phyloP scores from a whole-genome alignment of 2,797 vertebrate genomes.

The Tapirus indicus region DNA sequence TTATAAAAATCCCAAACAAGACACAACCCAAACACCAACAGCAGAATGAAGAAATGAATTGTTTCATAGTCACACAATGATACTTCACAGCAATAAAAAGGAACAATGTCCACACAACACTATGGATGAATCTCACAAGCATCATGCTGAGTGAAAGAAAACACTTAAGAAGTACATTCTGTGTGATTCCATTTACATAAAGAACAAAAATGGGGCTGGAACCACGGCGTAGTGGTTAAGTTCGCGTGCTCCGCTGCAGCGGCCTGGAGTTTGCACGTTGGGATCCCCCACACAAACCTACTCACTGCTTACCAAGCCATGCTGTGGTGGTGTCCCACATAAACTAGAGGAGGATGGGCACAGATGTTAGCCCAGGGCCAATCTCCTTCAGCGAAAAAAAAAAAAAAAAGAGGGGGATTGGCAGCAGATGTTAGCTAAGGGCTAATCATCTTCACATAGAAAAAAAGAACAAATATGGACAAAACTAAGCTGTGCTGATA shows the following conservation, averaged over 20 bases:
- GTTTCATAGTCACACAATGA: background rate
- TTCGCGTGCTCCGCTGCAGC: too few relatives aligned
- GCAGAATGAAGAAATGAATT: background rate
- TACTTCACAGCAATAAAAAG: background rate
- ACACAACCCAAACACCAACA: background rate
- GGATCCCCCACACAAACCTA: too few relatives aligned
- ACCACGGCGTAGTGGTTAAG: too few relatives aligned
- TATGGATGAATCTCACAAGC: background rate
- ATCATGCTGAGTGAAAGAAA: background rate
- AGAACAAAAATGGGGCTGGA: background rate
- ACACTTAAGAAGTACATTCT: background rate
- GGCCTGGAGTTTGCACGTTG: too few relatives aligned
- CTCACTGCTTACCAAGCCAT: too few relatives aligned
- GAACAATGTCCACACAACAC: background rate
- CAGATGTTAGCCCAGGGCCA: too few relatives aligned
- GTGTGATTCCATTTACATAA: background rate
- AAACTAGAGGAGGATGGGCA: too few relatives aligned
- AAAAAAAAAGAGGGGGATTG: too few relatives aligned
- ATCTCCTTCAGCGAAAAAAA: too few relatives aligned
- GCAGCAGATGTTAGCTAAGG: too few relatives aligned
- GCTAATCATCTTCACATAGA: too few relatives aligned
- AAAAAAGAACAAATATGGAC: background rate
- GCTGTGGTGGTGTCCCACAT: too few relatives aligned
- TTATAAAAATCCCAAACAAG: background rate
- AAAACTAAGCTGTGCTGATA: background rate